These are phyloP conservation scores for Prenolepis imparis DNA, from an alignment of 2,888 invertebrate genomes.

Conservation along the genomic window DNA sequence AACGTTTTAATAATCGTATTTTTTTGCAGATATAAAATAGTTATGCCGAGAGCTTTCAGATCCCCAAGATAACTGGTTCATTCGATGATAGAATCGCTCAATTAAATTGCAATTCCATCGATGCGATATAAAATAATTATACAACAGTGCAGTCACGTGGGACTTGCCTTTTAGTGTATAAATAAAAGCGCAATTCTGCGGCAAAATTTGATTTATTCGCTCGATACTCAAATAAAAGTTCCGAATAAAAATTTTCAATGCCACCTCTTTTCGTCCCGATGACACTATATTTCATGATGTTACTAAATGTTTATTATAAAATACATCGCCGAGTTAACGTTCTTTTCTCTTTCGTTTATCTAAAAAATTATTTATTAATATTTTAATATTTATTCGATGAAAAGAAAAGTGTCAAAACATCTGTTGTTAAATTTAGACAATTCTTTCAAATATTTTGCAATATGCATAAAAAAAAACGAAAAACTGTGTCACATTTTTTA, in stretches of 20 bases:
- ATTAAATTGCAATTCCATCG: conserved; percentile 33
- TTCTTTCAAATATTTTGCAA: not conserved
- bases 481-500: conserved; percentile 10
- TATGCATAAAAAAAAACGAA: not conserved
- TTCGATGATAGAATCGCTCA: conserved; percentile 18
- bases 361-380: not conserved
- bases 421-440: not conserved
- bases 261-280: not conserved
- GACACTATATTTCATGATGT: not conserved
- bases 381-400: not conserved
- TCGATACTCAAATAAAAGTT: not conserved
- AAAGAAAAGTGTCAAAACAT: not conserved
- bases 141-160: conserved; percentile 25
- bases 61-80: conserved; percentile 26
- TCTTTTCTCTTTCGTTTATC: not conserved
- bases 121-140: conserved; percentile 32
- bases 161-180: not conserved
- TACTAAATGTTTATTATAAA: not conserved
- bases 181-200: conserved; percentile 26
- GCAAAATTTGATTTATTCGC: conserved; percentile 34
- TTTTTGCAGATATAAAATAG: conserved; percentile 27
- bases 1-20: conserved; percentile 14
- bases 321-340: not conserved
- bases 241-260: not conserved
- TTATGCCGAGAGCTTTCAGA: not conserved